Base-by-base conservation (phyloP, 2,888 invertebrate species). In the Hirtodrosophila duncani region DNA sequence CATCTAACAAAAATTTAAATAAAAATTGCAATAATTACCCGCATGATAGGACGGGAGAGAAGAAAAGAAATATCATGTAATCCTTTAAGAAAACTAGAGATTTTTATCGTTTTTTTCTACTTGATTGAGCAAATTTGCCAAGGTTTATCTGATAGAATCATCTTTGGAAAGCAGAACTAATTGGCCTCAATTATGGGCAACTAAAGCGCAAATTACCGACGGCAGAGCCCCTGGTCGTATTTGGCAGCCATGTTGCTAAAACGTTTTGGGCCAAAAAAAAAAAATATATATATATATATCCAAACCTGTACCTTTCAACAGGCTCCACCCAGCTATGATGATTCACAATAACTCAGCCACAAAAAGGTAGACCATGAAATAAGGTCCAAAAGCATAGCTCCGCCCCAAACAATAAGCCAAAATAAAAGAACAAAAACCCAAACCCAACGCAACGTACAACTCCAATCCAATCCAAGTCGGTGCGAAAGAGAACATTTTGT, bases 61-160 rank as follows among this genome's bases (percentile, higher is more conserved):
- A 17, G 18, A 24, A 43, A n/a, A 43, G 13, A 0, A 34, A 37
- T 56, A 37, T 67, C 51, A 34, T 75, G 58, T 63, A 75, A 79
- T 80, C 69, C 74, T 74, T 74, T 56, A 63, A 66, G 78, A 64
- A 74, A 64, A 61, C 68, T 37, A 38, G 16, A 49, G 59, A 72
- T 72, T 24, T 21, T 3, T 29, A 63, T 57, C 46, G 26, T 11
- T 11, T 20, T 51, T 24, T 38, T 58, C 27, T 34, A 65, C 20
- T 34, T 75, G 58, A 79, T 75, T 71, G 46, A 45, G 29, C 67
- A 74, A 53, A 56, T 51, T 26, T n/a, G n/a, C n/a, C n/a, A 9
- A 39, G 45, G 39, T 26, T 26, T 20, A 8, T n/a, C n/a, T n/a
- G n/a, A n/a, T n/a, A 29, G 48, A 49, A 57, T 36, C 49, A 52